Percentiles rank a stretch among this genome's conserved stretches.
Conservation (phyloP, 2,797 vertebrate species). For the Podarcis siculus region DNA sequence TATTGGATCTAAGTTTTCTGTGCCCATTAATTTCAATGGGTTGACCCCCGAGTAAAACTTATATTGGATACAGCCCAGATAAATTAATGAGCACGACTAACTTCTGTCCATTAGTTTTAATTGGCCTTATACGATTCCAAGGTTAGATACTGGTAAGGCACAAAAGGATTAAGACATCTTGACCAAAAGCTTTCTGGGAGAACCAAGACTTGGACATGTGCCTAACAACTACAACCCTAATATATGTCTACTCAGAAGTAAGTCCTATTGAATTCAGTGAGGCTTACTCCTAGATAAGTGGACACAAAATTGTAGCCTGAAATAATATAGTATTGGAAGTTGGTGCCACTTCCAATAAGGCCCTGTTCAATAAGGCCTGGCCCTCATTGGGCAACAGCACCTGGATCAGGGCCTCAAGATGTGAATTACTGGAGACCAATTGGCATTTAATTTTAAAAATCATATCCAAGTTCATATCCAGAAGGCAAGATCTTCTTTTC, state of each 20-base stretch:
- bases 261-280: background rate
- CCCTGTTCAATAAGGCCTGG: background rate
- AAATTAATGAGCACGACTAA: too few species aligned
- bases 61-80: too few species aligned
- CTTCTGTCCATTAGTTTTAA: too few species aligned
- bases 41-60: too few species aligned
- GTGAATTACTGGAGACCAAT: background rate
- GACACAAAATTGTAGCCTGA: background rate
- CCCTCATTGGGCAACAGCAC: background rate
- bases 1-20: too few species aligned
- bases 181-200: background rate
- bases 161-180: background rate
- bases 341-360: background rate
- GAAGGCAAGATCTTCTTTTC: too few species aligned
- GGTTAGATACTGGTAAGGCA: background rate
- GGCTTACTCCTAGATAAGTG: background rate
- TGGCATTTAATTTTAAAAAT: background rate
- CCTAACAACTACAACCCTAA: background rate
- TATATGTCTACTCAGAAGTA: background rate
- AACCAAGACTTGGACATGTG: background rate
- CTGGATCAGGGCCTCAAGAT: background rate
- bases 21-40: too few species aligned
- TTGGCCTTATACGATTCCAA: too few species aligned
- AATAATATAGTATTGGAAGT: background rate
- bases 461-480: too few species aligned